These are phyloP conservation scores for Fringilla coelebs DNA, from an alignment of 2,797 vertebrate species.

Conservation along the genomic window DNA sequence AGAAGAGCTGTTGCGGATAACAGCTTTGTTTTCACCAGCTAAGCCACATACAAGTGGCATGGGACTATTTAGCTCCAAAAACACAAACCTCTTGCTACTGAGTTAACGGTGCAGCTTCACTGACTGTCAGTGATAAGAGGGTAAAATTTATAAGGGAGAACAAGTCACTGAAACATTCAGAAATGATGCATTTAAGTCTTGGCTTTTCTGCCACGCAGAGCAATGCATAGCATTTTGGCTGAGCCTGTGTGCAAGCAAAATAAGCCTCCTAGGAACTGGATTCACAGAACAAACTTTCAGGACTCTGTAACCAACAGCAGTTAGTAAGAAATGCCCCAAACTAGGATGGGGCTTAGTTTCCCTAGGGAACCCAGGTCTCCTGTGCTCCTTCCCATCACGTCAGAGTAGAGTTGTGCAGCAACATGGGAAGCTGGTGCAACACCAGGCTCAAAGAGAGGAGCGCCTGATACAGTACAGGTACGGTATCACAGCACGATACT, in stretches of 20 bases:
- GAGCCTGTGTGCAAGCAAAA: not conserved
- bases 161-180: not conserved
- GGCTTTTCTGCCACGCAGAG: not conserved
- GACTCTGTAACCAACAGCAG: not conserved
- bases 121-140: constrained; percentile 34
- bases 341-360: not conserved
- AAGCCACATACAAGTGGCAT: constrained; percentile 1
- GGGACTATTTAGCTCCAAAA: constrained; percentile 22
- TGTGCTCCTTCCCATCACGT: not conserved
- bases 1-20: constrained; percentile 19
- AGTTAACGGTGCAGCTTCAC: not conserved
- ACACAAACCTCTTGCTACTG: not conserved
- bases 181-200: not conserved
- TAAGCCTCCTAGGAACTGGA: not conserved
- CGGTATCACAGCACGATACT: not conserved
- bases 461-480: fast-evolving
- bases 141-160: constrained; percentile 6
- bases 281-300: not conserved
- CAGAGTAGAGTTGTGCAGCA: not conserved
- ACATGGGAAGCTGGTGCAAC: not conserved
- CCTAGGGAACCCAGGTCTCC: not conserved
- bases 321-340: not conserved
- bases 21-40: constrained; percentile 32
- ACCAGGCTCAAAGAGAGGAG: not conserved
- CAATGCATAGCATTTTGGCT: not conserved